Conservation (phyloP, 2,797 vertebrate species). For the Bovichtus variegatus region DNA sequence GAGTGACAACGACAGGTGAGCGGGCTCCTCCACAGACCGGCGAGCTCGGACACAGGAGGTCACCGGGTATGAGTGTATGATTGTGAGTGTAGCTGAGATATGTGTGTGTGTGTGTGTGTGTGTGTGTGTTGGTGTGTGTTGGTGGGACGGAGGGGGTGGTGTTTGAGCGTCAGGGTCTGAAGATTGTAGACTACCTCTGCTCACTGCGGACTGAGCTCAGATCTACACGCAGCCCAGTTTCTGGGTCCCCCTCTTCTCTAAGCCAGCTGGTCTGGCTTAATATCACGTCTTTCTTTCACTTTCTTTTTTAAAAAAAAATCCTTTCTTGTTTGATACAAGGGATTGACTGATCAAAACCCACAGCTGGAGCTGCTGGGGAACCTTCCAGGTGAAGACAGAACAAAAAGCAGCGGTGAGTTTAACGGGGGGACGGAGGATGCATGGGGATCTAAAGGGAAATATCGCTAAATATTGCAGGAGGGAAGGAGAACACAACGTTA, state of each 20-base stretch:
- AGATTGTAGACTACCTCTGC: slow-evolving; percentile 46
- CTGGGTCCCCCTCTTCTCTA: slow-evolving; percentile 71
- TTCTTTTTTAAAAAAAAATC: slow-evolving; percentile 3
- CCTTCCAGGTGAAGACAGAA: slow-evolving; percentile 77
- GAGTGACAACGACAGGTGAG: slow-evolving; percentile 83
- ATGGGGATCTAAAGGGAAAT: no score
- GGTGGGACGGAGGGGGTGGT: slow-evolving; percentile 30
- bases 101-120: slow-evolving; percentile 18
- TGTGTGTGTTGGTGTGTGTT: slow-evolving; percentile 30
- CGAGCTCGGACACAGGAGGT: slow-evolving; percentile 62
- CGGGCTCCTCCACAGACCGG: slow-evolving; percentile 56
- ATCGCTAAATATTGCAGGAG: background rate
- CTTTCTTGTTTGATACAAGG: slow-evolving; percentile 76
- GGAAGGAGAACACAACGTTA: background rate
- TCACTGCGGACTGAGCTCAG: slow-evolving; percentile 71
- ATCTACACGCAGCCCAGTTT: slow-evolving; percentile 77
- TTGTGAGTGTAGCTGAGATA: slow-evolving; percentile 26
- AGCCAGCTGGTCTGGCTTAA: slow-evolving; percentile 89
- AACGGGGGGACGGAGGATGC: background rate
- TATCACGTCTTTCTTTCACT: background rate
- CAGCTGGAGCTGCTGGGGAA: slow-evolving; percentile 80
- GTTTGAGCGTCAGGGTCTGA: slow-evolving; percentile 39
- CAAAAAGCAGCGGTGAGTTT: slow-evolving; percentile 59
- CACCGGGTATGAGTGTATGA: slow-evolving; percentile 60
- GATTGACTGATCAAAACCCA: slow-evolving; percentile 58